These are phyloP conservation scores for Babylonia areolata DNA, from an alignment of 1,140 invertebrate species.

Conservation along the genomic window DNA sequence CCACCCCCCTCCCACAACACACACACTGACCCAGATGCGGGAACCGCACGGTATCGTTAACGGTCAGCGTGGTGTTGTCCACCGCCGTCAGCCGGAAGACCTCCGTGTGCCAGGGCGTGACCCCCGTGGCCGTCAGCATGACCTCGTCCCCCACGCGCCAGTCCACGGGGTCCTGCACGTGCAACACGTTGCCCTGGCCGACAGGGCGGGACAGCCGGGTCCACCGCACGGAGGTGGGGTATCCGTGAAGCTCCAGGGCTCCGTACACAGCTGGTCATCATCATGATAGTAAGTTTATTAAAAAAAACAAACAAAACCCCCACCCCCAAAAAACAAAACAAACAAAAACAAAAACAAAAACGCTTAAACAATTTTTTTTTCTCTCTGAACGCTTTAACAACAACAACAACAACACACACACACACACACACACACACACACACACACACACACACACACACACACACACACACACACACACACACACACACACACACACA, in stretches of 20 bases:
- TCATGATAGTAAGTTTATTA: too few species aligned
- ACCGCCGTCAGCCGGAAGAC: constrained; percentile 62
- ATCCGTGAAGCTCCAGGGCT: constrained; percentile 70
- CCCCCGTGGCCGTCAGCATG: constrained; percentile 62
- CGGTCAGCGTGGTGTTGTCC: constrained; percentile 39
- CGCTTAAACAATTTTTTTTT: too few species aligned
- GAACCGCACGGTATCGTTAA: constrained; percentile 63
- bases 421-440: too few species aligned
- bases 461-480: too few species aligned
- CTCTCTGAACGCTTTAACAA: too few species aligned
- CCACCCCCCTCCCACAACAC: too few species aligned
- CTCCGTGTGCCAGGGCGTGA: constrained; percentile 62
- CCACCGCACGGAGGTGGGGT: constrained; percentile 55
- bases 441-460: too few species aligned
- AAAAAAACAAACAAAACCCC: too few species aligned
- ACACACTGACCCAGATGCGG: constrained; percentile 64
- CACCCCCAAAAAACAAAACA: too few species aligned
- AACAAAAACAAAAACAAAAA: too few species aligned
- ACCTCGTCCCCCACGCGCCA: constrained; percentile 70
- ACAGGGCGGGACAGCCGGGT: constrained; percentile 63
- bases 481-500: too few species aligned
- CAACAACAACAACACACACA: too few species aligned
- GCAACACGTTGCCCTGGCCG: constrained; percentile 56
- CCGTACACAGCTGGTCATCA: constrained; percentile 66
- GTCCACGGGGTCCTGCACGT: constrained; percentile 55